Evolutionary conservation across 2,888 invertebrate genomes (phyloP), one percentile per base, ranked within the genome.

Genomic region (Acanthoscelides obtectus): DNA sequence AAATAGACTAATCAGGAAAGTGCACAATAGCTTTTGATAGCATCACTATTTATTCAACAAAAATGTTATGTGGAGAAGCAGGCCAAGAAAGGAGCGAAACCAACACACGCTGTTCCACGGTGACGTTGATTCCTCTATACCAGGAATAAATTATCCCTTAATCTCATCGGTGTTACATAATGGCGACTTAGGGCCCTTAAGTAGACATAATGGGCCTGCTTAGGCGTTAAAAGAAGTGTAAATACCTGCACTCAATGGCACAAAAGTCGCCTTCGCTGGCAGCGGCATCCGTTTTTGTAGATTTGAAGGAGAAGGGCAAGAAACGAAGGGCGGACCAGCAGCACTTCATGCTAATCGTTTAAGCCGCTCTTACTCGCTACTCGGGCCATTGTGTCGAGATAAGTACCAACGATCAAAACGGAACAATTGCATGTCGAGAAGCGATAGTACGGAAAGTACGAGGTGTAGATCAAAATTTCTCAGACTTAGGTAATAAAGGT

Each of bases 271-370:
- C 69, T 72, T n/a, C n/a, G n/a, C 45, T 45, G 17, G 45, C 8
- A 12, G 5, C 45, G 45, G 45, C 45, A 12, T 72, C 74, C 72
- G 72, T 72, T 72, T 73, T 45, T 45, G 45, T 45, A 45, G 45
- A 45, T 45, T 45, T 45, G 45, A 45, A 45, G 17, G 45, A 6
- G 45, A 45, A 17, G 45, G 45, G 45, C 45, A 12, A 45, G 45
- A 45, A 45, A 12, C 1, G 45, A 45, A 45, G 45, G 17, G 17
- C 45, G 17, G 3, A 4, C 45, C 76, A 75, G 72, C n/a, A n/a
- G n/a, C 74, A 74, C 76, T 77, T 77, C 73, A 74, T 45, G 20
- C 25, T 74, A 72, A 76, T 76, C 76, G 73, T 72, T 22, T 74
- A 75, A 74, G 74, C 74, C 72, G 70, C 69, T 72, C 69, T 67